Conservation (phyloP, 2,113 vertebrate species). For the Tonatia bakeri region DNA sequence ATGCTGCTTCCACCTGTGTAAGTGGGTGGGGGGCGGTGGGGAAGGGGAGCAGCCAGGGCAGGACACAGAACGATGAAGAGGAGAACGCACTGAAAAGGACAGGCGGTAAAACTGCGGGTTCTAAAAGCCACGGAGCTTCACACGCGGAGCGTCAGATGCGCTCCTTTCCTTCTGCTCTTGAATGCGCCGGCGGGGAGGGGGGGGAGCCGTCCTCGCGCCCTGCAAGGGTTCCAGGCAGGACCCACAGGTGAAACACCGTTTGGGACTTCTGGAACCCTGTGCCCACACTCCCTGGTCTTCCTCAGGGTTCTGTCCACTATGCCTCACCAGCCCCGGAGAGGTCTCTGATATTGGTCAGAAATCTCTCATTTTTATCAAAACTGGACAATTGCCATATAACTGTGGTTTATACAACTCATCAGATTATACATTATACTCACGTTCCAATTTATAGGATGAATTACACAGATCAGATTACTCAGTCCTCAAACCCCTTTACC, state of each 20-base stretch:
- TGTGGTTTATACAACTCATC: background rate
- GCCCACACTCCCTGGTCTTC: background rate
- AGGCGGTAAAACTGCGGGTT: background rate
- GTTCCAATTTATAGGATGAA: background rate
- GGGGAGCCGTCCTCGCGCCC: background rate
- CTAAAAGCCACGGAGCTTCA: background rate
- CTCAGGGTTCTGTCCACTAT: background rate
- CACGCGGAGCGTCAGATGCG: background rate
- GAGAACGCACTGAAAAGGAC: background rate
- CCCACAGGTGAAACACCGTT: background rate
- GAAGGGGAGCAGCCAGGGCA: background rate
- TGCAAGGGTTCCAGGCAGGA: background rate
- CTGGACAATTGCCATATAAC: background rate
- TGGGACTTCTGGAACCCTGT: background rate
- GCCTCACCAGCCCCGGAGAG: background rate
- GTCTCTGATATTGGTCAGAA: background rate
- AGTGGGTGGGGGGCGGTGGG: background rate
- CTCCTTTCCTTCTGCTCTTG: background rate
- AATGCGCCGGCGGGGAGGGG: background rate
- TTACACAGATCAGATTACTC: background rate
- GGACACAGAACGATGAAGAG: background rate
- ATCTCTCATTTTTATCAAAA: background rate
- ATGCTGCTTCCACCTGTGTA: background rate
- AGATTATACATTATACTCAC: background rate
- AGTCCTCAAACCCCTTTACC: background rate